Evolutionary conservation across 2,797 vertebrate genomes (phyloP).

Genomic region (Rallus crepitans): DNA sequence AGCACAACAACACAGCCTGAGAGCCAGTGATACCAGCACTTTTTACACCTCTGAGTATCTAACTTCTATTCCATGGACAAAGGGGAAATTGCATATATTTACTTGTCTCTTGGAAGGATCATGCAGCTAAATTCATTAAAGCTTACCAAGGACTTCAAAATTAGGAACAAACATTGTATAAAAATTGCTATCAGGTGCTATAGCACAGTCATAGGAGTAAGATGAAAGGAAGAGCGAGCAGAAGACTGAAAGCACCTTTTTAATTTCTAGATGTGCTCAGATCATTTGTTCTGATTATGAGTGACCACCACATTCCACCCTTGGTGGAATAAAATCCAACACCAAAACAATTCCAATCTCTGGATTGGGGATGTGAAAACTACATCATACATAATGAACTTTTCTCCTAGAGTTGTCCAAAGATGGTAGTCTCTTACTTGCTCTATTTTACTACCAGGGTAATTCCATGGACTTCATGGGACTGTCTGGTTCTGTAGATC

Average conservation of each 20-base stretch:
- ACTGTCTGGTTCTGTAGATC: background rate
- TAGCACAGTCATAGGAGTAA: background rate
- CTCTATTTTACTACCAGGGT: background rate
- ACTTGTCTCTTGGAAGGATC: background rate
- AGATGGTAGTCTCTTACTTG: background rate
- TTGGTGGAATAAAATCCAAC: background rate
- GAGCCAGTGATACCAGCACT: background rate
- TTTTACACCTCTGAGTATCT: background rate
- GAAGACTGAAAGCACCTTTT: background rate
- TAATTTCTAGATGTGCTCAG: background rate
- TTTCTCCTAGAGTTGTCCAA: background rate
- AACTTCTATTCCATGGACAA: background rate
- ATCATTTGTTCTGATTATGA: background rate
- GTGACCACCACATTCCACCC: background rate
- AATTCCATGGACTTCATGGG: background rate
- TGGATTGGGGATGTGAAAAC: background rate
- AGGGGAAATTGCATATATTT: background rate
- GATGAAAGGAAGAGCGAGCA: background rate
- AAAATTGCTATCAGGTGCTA: background rate
- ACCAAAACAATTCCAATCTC: fast-evolving
- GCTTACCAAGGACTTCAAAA: background rate
- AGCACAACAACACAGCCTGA: background rate
- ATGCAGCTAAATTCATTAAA: background rate
- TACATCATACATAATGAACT: background rate
- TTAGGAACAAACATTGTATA: background rate